Base-by-base conservation (phyloP, 1,140 invertebrate species). In the Drosophila murphyi region DNA sequence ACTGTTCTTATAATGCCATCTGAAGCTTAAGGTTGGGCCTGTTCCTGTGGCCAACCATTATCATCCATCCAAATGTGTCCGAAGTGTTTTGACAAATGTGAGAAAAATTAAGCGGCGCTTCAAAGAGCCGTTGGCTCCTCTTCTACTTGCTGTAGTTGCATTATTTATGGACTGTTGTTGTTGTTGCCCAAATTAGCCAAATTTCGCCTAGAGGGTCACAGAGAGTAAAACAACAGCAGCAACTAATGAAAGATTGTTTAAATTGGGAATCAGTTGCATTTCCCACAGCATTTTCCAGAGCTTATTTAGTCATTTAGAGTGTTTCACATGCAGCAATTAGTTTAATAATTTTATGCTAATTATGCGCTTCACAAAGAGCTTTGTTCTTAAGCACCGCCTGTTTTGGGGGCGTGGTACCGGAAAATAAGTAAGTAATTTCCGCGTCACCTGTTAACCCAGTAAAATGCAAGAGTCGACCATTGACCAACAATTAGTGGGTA, bases 261-360 rank as follows among this genome's bases (percentile, higher is more conserved):
- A 28, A 55, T 70, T 70, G 57, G 34, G 61, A 45, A 71, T 82
- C 82, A 71, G 51, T 79, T 82, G 79, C 82, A 86, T 72, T 87
- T 89, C 83, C 80, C 83, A 87, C 80, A 83, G 47, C n/a, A n/a
- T n/a, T n/a, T n/a, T n/a, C n/a, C n/a, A 37, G 20, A 60, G 43
- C 12, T 59, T 39, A 63, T 71, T 63, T 71, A 52, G 55, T 54
- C 48, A 39, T 73, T 72, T 57, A 65, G 39, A 65, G 39, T 29
- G 47, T 72, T 86, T 87, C 68, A 70, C 74, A 87, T 71, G 82
- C 79, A 68, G 67, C 75, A 87, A 87, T 87, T 89, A 87, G 85
- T 89, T 78, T 69, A 87, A 88, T 87, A 75, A 82, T 88, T 76
- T 82, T 76, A 82, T 87, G 82, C 82, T 87, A 87, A 87, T 87